phyloP scores from a whole-genome alignment of 2,888 invertebrate genomes.

The Leptothorax acervorum region DNA sequence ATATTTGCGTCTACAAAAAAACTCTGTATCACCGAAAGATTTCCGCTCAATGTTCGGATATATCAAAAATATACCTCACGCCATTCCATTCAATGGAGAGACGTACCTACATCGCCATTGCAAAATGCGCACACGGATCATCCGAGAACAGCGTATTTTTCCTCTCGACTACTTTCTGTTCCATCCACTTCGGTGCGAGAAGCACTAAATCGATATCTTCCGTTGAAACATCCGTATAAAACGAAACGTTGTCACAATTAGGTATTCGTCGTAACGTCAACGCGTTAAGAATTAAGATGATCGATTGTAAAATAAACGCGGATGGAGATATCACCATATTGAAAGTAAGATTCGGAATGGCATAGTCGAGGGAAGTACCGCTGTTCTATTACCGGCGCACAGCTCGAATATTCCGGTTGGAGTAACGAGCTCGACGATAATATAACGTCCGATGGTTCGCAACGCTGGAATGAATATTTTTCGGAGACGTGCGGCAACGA shows the following conservation, averaged over 20 bases:
- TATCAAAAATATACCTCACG: neutral
- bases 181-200: neutral
- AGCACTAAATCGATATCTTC: conserved; percentile 13
- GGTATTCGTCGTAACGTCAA: neutral
- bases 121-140: conserved; percentile 8
- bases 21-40: neutral
- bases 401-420: conserved; percentile 23
- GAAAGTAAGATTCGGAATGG: neutral
- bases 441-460: conserved; percentile 41
- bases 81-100: neutral
- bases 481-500: conserved; percentile 29
- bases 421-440: conserved; percentile 41
- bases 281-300: neutral
- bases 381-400: conserved; percentile 22
- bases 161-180: neutral
- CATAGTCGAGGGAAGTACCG: neutral
- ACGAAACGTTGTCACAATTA: conserved; percentile 15
- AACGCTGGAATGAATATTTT: conserved; percentile 45
- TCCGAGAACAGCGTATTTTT: conserved; percentile 12
- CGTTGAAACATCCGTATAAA: neutral
- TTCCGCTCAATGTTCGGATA: neutral
- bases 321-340: neutral
- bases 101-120: neutral
- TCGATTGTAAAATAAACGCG: neutral
- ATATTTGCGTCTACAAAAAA: neutral